Evolutionary conservation across 2,888 invertebrate genomes (phyloP), one percentile per base, ranked within the genome.

Genomic region (Encarsia formosa): DNA sequence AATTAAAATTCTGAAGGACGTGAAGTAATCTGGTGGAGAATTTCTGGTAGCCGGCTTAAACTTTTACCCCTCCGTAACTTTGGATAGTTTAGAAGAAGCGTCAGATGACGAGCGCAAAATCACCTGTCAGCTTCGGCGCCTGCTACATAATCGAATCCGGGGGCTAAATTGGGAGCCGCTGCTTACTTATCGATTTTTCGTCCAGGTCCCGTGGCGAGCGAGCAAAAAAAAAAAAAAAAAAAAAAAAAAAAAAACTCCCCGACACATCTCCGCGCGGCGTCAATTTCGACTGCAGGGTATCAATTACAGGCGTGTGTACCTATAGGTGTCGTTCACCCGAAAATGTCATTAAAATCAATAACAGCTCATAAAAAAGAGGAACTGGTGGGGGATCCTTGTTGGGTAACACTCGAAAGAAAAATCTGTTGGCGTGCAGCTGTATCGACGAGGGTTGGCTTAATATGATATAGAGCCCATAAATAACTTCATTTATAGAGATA

Each of bases 281-380:
- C 34, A 18, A 35, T 4, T 19, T 19, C 15, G 35, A 19, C 32
- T 11, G 32, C n/a, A 56, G 48, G 57, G 61, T 70, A 71, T 69
- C 70, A 69, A 68, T 70, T 69, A 67, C 70, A 64, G 59, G 37
- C 42, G 44, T 45, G 51, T 58, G 29, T 59, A 51, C 40, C 54
- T 59, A 52, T 48, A 56, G 59, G 63, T 57, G 67, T 69, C 68
- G 58, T 59, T 60, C 68, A 66, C 67, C 65, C 62, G 66, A 70
- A 69, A 69, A 70, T 67, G 63, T 70, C 69, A 70, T 70, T 69
- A 67, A 67, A 70, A 70, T 70, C 70, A 66, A 70, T 69, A 69
- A 67, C 65, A 65, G 56, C 42, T 31, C 47, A 31, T 43, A 38
- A 47, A 52, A 52, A 22, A 40, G 9, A 40, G 24, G 26, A 18